Percentiles rank a stretch among this genome's conserved stretches.
Evolutionary conservation across 92 coral and sea anemone genomes (phyloP).

Genomic region (Heteractis magnifica): DNA sequence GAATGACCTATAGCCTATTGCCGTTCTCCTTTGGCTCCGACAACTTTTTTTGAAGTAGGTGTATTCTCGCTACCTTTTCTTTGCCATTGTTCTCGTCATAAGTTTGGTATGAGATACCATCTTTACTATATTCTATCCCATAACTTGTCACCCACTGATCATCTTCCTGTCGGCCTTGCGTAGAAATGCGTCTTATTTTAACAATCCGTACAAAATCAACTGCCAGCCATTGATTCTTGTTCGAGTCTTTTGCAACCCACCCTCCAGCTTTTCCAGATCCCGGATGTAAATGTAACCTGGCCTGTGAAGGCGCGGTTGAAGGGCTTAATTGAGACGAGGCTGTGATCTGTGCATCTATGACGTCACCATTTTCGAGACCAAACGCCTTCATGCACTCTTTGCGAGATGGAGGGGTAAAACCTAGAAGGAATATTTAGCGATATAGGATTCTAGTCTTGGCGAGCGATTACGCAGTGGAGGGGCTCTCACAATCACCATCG

Average conservation of each 20-base stretch:
- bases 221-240: slow-evolving; percentile 27
- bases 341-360: slow-evolving; percentile 12
- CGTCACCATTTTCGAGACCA: slow-evolving; percentile 20
- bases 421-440: neutral
- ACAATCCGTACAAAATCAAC: slow-evolving; percentile 22
- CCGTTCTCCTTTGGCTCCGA: too few relatives aligned
- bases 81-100: slow-evolving; percentile 9
- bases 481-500: too few relatives aligned
- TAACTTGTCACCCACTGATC: slow-evolving; percentile 35
- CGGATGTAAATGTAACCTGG: slow-evolving; percentile 28
- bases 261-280: slow-evolving; percentile 19
- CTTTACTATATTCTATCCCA: slow-evolving; percentile 20
- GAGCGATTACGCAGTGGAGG: neutral
- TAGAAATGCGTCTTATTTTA: slow-evolving; percentile 29
- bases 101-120: slow-evolving; percentile 4
- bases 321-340: slow-evolving; percentile 14
- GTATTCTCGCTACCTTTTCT: slow-evolving; percentile 11
- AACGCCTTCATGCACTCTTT: slow-evolving; percentile 20
- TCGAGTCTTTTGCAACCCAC: slow-evolving; percentile 27
- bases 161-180: slow-evolving; percentile 31
- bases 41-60: neutral
- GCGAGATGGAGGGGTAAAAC: slow-evolving; percentile 17
- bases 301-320: slow-evolving; percentile 26
- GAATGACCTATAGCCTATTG: too few relatives aligned
- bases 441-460: neutral